Evolutionary conservation across 2,797 vertebrate species (phyloP).

Genomic region (Carcharodon carcharias): DNA sequence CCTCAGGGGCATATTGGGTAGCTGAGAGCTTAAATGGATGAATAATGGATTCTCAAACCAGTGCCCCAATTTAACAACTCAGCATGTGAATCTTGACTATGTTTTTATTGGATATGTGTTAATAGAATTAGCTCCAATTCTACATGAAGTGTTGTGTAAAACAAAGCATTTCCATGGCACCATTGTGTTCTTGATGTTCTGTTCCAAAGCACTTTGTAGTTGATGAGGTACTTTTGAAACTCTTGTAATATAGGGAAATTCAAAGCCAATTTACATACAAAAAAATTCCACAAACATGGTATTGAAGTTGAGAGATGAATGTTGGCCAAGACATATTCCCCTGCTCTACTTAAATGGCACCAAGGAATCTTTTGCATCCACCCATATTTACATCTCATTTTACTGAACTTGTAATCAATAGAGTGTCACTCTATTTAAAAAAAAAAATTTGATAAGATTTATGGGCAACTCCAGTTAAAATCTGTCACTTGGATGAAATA

Average conservation of each 20-base stretch:
- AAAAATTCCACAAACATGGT: background rate
- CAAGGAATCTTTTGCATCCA: no score
- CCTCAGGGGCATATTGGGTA: background rate
- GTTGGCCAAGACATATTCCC: no score
- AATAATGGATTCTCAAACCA: background rate
- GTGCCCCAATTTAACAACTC: background rate
- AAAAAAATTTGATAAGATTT: no score
- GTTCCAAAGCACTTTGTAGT: background rate
- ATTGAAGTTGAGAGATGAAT: background rate
- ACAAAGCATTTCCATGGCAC: background rate
- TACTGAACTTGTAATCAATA: no score
- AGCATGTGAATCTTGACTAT: background rate
- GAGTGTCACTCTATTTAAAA: no score
- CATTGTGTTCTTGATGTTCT: background rate
- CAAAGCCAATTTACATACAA: background rate
- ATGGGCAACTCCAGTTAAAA: no score
- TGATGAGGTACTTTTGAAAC: background rate
- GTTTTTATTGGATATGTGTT: background rate
- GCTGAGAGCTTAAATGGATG: background rate
- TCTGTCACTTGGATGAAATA: no score
- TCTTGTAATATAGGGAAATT: background rate
- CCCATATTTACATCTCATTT: no score
- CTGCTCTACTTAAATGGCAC: no score
- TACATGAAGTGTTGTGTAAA: background rate
- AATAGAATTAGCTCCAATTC: background rate